A percentile compares a stretch with the other conserved stretches of the same genome.
These are phyloP conservation scores for Steinernema khuongi DNA, from an alignment of 1,140 invertebrate genomes.

Conservation along the genomic window DNA sequence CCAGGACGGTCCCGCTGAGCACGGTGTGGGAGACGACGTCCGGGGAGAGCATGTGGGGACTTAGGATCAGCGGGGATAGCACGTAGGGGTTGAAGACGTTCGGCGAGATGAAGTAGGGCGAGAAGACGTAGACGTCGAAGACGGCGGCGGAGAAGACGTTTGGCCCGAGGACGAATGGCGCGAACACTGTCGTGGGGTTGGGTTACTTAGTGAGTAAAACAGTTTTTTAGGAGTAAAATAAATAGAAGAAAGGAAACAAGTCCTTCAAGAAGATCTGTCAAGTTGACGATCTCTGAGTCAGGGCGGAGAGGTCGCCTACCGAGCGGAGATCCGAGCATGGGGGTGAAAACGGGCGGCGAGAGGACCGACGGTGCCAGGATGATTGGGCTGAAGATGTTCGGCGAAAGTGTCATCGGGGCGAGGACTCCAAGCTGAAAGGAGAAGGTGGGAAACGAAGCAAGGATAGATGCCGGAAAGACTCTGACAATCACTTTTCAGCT, in stretches of 20 bases:
- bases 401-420: constrained; percentile 31
- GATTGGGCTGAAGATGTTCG: constrained; percentile 33
- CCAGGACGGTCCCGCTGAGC: constrained; percentile 19
- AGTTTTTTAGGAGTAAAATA: no score
- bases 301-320: no score
- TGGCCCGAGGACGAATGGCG: constrained; percentile 41
- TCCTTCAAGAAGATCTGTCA: no score
- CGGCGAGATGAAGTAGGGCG: constrained; percentile 41
- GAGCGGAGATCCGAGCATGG: no score
- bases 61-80: constrained; percentile 37
- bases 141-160: constrained; percentile 40
- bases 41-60: constrained; percentile 38
- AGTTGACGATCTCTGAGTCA: no score
- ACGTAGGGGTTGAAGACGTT: constrained; percentile 44
- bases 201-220: no score
- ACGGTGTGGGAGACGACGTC: constrained; percentile 41
- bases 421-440: constrained; percentile 28
- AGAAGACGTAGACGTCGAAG: constrained; percentile 42
- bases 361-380: constrained; percentile 24
- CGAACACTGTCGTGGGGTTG: no score
- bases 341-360: background rate
- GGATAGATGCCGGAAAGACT: no score
- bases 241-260: no score
- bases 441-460: background rate
- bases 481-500: no score